phyloP scores from a whole-genome alignment of 1,140 invertebrate genomes.

The Leptinotarsa undecemlineata region DNA sequence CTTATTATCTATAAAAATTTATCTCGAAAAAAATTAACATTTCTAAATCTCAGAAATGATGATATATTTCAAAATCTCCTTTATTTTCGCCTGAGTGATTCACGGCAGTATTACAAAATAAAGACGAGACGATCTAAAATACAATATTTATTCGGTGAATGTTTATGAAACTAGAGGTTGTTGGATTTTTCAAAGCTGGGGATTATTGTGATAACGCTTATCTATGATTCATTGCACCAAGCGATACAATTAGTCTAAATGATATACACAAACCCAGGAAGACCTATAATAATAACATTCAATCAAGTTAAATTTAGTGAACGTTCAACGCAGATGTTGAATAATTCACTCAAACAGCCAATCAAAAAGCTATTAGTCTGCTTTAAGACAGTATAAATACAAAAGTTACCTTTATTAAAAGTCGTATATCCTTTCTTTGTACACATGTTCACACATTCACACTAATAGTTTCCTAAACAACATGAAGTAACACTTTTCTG shows the following conservation, averaged over 20 bases:
- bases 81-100: no score
- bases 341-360: neutral
- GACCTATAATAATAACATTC: neutral
- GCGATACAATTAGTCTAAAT: neutral
- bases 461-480: neutral
- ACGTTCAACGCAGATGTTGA: neutral
- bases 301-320: neutral
- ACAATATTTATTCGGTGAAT: no score
- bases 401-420: neutral
- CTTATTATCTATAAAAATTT: no score
- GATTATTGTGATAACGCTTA: neutral
- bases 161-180: no score
- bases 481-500: neutral
- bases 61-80: no score
- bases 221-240: neutral
- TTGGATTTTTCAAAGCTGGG: no score
- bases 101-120: no score
- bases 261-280: neutral
- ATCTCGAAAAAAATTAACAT: no score
- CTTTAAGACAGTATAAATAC: neutral
- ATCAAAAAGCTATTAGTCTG: neutral
- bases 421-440: constrained; percentile 17
- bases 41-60: no score
- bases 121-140: no score
- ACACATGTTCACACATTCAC: constrained; percentile 11